Percentiles rank a stretch among this genome's conserved stretches.
phyloP scores from a whole-genome alignment of 1,140 invertebrate species.

The Asobara japonica region DNA sequence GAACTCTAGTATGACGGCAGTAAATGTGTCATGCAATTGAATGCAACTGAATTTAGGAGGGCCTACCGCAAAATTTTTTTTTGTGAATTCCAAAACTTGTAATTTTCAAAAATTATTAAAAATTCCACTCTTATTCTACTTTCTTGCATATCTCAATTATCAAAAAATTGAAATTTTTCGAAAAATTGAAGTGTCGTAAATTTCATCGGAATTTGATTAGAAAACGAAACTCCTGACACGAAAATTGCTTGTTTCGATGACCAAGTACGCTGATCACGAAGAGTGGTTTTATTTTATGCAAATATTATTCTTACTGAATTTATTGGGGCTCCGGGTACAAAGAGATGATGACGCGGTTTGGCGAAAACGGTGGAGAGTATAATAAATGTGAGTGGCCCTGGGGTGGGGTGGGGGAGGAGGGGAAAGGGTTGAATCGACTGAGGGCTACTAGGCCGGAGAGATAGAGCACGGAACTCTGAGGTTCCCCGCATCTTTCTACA shows the following conservation, averaged over 20 bases:
- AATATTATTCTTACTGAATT: background rate
- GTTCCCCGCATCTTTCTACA: slow-evolving; percentile 7
- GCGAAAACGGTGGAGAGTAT: background rate
- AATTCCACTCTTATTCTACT: too few relatives aligned
- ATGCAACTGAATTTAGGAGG: too few relatives aligned
- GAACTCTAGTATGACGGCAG: too few relatives aligned
- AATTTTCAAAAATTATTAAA: too few relatives aligned
- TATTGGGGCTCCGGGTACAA: background rate
- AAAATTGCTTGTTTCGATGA: background rate
- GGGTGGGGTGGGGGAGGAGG: slow-evolving; percentile 31
- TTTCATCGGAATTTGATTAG: too few relatives aligned
- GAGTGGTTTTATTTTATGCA: slow-evolving; percentile 4
- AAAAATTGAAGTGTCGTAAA: too few relatives aligned
- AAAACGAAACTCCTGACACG: too few relatives aligned
- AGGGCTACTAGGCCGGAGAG: background rate
- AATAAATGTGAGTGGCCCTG: background rate
- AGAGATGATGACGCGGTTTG: slow-evolving; percentile 8
- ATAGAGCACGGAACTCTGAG: slow-evolving; percentile 39
- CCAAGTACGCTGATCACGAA: background rate
- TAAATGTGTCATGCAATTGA: too few relatives aligned
- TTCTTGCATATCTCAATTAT: too few relatives aligned
- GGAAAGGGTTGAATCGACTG: slow-evolving; percentile 21
- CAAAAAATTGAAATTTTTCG: too few relatives aligned
- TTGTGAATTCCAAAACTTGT: too few relatives aligned
- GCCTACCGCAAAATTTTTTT: too few relatives aligned